Percentiles rank a stretch among this genome's conserved stretches.
These are phyloP conservation scores for Sorex maritimensis DNA, from an alignment of 2,797 vertebrate species.

Conservation along the genomic window DNA sequence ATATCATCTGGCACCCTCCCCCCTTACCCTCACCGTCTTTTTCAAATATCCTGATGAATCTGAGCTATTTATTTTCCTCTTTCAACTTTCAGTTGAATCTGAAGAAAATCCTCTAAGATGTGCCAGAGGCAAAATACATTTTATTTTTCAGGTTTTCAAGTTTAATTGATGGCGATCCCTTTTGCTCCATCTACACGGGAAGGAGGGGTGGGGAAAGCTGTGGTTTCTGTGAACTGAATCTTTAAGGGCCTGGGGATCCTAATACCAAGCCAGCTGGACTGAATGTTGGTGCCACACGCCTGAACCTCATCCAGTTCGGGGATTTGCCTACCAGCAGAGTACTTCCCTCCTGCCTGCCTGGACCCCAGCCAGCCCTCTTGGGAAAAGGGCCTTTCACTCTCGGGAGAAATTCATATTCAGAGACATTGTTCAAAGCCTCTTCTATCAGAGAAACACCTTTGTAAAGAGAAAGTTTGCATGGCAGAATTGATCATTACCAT, in stretches of 20 bases:
- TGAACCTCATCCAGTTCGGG: background rate
- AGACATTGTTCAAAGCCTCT: constrained; percentile 45
- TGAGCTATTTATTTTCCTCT: constrained; percentile 9
- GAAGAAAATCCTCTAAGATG: constrained; percentile 33
- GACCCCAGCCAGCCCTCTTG: background rate
- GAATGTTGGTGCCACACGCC: background rate
- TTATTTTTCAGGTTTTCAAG: constrained; percentile 50
- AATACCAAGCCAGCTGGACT: background rate
- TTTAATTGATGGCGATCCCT: constrained; percentile 49
- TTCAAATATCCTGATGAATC: background rate
- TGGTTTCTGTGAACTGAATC: constrained; percentile 29
- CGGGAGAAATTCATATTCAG: constrained; percentile 26
- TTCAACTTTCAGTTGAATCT: constrained; percentile 35
- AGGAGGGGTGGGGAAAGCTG: background rate
- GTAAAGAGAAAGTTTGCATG: constrained; percentile 46
- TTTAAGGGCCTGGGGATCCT: background rate
- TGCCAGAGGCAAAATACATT: constrained; percentile 18
- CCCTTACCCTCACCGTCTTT: background rate
- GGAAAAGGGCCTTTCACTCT: background rate
- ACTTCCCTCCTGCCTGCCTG: background rate
- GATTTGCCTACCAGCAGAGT: background rate
- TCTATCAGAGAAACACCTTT: background rate
- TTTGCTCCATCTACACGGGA: constrained; percentile 9
- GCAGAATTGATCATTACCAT: constrained; percentile 35
- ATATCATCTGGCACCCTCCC: background rate